Conservation (phyloP, 2,888 invertebrate species). For the Zaprionus bogoriensis region DNA sequence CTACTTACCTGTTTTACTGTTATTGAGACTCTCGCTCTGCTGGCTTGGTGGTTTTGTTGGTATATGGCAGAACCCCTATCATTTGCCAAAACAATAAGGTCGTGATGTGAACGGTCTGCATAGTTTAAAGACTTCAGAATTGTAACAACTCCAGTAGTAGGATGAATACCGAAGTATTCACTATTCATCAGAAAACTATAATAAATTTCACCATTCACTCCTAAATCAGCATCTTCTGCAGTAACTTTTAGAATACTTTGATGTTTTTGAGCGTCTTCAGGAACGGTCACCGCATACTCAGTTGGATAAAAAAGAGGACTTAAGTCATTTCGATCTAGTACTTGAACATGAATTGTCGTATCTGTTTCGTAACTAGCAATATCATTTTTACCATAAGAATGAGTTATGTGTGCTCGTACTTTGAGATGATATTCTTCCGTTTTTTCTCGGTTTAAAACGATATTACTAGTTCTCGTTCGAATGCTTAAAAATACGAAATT, state of each 20-base stretch:
- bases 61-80: constrained; percentile 88
- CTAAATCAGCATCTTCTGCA: constrained; percentile 98
- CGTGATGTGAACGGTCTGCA: constrained; percentile 88
- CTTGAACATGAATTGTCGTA: constrained; percentile 87
- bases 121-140: constrained; percentile 90
- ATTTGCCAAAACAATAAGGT: constrained; percentile 91
- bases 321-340: constrained; percentile 94
- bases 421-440: constrained; percentile 91
- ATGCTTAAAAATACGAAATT: constrained; percentile 97
- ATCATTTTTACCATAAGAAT: constrained; percentile 84
- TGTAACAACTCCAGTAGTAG: constrained; percentile 94
- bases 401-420: constrained; percentile 87
- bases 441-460: constrained; percentile 96
- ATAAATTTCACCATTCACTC: constrained; percentile 98
- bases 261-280: constrained; percentile 94
- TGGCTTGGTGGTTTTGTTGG: constrained; percentile 84
- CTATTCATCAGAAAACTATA: constrained; percentile 93
- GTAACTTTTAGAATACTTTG: constrained; percentile 90
- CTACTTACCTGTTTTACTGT: constrained; percentile 86
- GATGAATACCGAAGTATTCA: constrained; percentile 95
- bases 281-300: constrained; percentile 92
- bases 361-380: constrained; percentile 87
- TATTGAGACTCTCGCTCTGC: constrained; percentile 90
- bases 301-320: constrained; percentile 96
- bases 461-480: constrained; percentile 93